A percentile compares a stretch with the other conserved stretches of the same genome.
These are phyloP conservation scores for Rhagoletis zephyria DNA, from an alignment of 1,140 invertebrate species.

Conservation along the genomic window DNA sequence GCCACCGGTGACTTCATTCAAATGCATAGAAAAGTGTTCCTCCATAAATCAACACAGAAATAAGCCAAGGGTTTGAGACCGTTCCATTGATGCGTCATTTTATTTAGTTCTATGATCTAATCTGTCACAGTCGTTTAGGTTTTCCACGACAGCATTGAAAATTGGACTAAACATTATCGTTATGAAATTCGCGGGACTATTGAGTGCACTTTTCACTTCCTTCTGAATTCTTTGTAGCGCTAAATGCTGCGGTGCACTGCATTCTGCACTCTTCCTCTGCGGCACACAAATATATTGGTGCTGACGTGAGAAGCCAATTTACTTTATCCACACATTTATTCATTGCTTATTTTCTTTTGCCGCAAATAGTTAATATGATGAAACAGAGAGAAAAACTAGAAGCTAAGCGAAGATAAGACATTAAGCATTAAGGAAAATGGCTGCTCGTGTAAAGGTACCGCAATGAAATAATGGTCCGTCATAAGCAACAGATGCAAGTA, in stretches of 20 bases:
- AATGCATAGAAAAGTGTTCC: too few species aligned
- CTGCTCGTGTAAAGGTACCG: too few species aligned
- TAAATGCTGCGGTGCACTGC: neutral
- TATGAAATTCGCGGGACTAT: conserved; percentile 11
- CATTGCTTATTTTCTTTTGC: conserved; percentile 19
- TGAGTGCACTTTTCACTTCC: conserved; percentile 39
- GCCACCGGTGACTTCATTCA: too few species aligned
- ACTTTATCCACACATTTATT: conserved; percentile 4
- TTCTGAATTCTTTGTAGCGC: conserved; percentile 13
- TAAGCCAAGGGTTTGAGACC: too few species aligned
- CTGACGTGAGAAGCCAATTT: neutral
- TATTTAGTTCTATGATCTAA: conserved; percentile 14
- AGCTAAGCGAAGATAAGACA: neutral
- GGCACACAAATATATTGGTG: neutral
- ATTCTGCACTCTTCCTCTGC: neutral
- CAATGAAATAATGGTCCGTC: too few species aligned
- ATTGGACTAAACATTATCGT: conserved; percentile 11
- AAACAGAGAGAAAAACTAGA: neutral
- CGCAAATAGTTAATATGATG: conserved; percentile 27
- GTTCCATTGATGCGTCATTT: too few species aligned
- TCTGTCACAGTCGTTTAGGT: neutral
- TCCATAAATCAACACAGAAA: too few species aligned
- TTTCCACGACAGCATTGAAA: neutral
- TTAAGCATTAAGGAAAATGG: neutral
- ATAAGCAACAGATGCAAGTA: too few species aligned